A percentile compares a stretch with the other conserved stretches of the same genome.
phyloP scores from a whole-genome alignment of 2,888 invertebrate species.

The Drosophila multiciliata region DNA sequence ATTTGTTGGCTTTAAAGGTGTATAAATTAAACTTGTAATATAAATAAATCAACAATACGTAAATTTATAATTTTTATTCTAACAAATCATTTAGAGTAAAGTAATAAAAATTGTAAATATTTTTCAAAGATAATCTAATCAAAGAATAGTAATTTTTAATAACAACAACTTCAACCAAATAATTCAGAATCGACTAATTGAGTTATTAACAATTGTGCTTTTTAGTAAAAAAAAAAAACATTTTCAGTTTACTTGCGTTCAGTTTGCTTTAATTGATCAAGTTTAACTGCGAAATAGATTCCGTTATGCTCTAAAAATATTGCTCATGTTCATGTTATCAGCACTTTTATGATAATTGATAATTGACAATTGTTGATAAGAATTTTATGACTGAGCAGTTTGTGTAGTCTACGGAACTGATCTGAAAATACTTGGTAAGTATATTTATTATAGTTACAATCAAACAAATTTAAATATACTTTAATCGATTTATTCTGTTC shows the following conservation, averaged over 20 bases:
- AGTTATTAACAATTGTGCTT: neutral
- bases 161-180: too few species aligned
- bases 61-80: neutral
- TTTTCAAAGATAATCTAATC: neutral
- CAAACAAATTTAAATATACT: neutral
- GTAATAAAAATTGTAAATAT: neutral
- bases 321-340: conserved; percentile 25
- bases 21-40: neutral
- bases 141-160: neutral
- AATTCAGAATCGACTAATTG: too few species aligned
- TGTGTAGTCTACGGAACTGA: neutral
- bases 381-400: neutral
- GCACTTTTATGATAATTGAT: conserved; percentile 25
- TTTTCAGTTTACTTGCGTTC: neutral
- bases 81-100: neutral
- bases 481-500: neutral
- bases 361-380: conserved; percentile 45
- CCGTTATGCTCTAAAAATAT: conserved; percentile 33
- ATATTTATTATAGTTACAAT: neutral
- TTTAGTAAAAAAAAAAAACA: fast-evolving
- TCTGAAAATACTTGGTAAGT: neutral
- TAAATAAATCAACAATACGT: neutral
- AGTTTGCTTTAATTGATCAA: neutral
- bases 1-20: conserved; percentile 1
- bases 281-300: neutral